A percentile compares a stretch with the other conserved stretches of the same genome.
phyloP scores from a whole-genome alignment of 2,797 vertebrate species.

The Pogoniulus pusillus region DNA sequence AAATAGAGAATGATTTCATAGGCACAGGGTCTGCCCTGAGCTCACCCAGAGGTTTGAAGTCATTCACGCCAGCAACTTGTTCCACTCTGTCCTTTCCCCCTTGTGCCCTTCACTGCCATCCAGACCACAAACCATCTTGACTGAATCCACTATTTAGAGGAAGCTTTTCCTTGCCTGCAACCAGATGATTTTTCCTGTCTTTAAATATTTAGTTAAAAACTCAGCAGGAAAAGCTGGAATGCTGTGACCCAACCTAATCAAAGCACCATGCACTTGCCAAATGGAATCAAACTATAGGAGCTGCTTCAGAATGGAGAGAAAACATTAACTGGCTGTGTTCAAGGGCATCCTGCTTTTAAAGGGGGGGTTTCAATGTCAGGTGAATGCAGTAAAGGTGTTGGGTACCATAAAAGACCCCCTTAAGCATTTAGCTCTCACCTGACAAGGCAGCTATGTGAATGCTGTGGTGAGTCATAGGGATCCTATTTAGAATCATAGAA shows the following conservation, averaged over 20 bases:
- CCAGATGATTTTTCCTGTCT: not conserved
- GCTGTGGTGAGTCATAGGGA: not conserved
- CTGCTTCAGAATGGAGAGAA: not conserved
- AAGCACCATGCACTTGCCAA: not conserved
- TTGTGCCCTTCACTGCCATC: not conserved
- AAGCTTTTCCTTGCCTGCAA: not conserved
- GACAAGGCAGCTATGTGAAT: not conserved
- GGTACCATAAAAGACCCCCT: not conserved
- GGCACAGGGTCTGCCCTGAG: slow-evolving; percentile 39
- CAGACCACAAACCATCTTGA: slow-evolving; percentile 10
- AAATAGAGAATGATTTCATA: slow-evolving; percentile 68
- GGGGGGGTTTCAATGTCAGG: not conserved
- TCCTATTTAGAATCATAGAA: no score
- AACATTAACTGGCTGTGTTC: not conserved
- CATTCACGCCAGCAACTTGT: not conserved
- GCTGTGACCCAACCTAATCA: not conserved
- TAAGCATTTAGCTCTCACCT: not conserved
- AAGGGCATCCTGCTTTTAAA: not conserved
- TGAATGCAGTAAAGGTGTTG: not conserved
- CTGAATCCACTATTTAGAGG: not conserved
- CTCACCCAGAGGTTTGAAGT: slow-evolving; percentile 45
- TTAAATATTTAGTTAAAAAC: not conserved
- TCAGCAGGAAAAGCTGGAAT: not conserved
- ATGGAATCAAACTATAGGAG: not conserved
- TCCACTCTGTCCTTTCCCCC: not conserved